phyloP scores from a whole-genome alignment of 2,113 vertebrate species.

The Nothocercus julius region DNA sequence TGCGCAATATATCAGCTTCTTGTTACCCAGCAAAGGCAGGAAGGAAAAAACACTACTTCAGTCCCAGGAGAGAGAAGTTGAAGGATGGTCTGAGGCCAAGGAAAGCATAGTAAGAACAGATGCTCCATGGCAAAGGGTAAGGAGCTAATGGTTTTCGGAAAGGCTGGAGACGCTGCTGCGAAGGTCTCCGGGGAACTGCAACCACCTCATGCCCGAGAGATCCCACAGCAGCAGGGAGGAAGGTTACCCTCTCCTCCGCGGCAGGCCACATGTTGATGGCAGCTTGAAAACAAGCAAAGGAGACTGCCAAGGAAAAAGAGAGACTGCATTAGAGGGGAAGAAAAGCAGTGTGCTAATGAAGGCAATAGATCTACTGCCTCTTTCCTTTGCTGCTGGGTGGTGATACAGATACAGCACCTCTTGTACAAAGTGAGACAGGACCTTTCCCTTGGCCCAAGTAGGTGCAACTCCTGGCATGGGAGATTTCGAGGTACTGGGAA shows the following conservation, averaged over 20 bases:
- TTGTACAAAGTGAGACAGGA: not conserved
- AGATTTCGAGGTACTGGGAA: not conserved
- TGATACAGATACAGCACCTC: not conserved
- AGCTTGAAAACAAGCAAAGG: not conserved
- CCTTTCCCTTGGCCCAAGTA: not conserved
- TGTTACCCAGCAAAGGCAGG: too few species aligned
- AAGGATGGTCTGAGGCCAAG: not conserved
- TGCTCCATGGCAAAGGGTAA: not conserved
- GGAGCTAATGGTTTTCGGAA: not conserved
- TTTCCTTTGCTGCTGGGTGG: not conserved
- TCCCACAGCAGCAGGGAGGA: too few species aligned
- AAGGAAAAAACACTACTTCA: too few species aligned
- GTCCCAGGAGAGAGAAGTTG: too few species aligned
- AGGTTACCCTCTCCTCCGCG: not conserved
- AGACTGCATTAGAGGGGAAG: not conserved
- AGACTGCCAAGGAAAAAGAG: not conserved
- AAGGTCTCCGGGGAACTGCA: too few species aligned
- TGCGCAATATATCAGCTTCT: too few species aligned
- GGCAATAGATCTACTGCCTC: not conserved
- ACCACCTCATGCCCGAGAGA: not conserved
- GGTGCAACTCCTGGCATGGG: not conserved
- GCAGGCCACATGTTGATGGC: not conserved
- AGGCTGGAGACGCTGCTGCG: not conserved
- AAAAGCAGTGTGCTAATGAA: not conserved
- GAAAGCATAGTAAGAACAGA: not conserved